phyloP scores from a whole-genome alignment of 2,797 vertebrate genomes.

The Trachops cirrhosus region DNA sequence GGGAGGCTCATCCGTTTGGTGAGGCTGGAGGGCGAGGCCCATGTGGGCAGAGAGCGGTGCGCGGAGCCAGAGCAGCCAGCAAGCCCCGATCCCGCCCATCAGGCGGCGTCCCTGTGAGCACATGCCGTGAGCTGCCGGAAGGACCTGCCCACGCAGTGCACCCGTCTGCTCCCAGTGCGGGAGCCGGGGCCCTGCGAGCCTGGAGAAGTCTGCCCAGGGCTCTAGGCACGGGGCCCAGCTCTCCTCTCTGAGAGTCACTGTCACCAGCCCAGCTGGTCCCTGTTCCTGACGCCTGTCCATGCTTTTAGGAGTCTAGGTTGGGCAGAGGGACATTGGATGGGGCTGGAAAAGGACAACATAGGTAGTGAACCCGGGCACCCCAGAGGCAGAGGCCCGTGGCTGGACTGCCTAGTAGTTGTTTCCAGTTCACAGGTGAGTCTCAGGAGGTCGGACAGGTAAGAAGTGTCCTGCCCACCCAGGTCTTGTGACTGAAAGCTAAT shows the following conservation, averaged over 20 bases:
- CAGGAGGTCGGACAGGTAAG: no score
- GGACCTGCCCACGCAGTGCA: not conserved
- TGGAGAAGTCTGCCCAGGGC: fast-evolving
- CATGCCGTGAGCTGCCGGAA: not conserved
- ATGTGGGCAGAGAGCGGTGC: not conserved
- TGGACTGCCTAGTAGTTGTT: no score
- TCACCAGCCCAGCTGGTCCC: fast-evolving
- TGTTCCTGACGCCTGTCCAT: fast-evolving
- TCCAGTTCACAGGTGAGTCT: not conserved
- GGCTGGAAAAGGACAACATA: fast-evolving
- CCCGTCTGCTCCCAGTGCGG: not conserved
- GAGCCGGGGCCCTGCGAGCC: fast-evolving
- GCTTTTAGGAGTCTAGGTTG: not conserved
- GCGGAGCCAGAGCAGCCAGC: not conserved
- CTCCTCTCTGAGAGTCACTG: no score
- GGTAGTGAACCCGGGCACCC: fast-evolving
- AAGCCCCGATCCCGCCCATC: not conserved
- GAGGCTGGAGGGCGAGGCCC: not conserved
- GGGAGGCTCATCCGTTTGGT: not conserved
- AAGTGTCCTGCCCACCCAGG: not conserved
- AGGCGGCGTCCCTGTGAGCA: not conserved
- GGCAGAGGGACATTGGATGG: not conserved
- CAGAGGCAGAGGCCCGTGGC: not conserved
- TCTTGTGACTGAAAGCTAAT: not conserved
- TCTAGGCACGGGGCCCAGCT: fast-evolving